A percentile compares a stretch with the other conserved stretches of the same genome.
phyloP scores from a whole-genome alignment of 2,888 invertebrate species.

The Marronus borbonicus region DNA sequence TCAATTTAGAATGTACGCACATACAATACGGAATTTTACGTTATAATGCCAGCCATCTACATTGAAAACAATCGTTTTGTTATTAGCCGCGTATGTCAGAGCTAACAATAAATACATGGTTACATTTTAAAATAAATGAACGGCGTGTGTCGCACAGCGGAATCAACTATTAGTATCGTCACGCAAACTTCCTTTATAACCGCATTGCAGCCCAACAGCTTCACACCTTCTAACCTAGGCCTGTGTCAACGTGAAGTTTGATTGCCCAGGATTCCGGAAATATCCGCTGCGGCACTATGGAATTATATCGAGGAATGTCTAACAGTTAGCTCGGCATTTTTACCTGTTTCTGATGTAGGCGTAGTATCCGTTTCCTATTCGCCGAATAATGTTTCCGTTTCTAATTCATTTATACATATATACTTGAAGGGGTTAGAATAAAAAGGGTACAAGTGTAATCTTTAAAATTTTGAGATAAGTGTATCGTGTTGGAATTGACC shows the following conservation, averaged over 20 bases:
- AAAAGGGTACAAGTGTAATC: too few relatives aligned
- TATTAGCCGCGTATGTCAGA: constrained; percentile 17
- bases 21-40: too few relatives aligned
- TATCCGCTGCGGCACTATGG: not conserved
- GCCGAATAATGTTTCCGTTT: not conserved
- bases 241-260: not conserved
- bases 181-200: constrained; percentile 55
- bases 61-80: not conserved
- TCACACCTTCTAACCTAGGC: constrained; percentile 24
- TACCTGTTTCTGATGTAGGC: not conserved
- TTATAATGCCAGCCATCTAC: not conserved
- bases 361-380: not conserved
- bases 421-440: too few relatives aligned
- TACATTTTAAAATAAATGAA: constrained; percentile 52
- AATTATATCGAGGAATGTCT: constrained; percentile 10
- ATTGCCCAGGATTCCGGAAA: constrained; percentile 8
- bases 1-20: too few relatives aligned
- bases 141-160: constrained; percentile 54
- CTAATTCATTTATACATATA: too few relatives aligned
- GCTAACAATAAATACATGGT: constrained; percentile 53
- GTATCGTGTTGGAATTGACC: too few relatives aligned
- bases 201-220: constrained; percentile 55
- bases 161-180: constrained; percentile 54
- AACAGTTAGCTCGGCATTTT: not conserved
- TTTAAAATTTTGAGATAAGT: too few relatives aligned